Evolutionary conservation across 2,797 vertebrate genomes (phyloP), one percentile per base, ranked within the genome.

Genomic region (Pipistrellus nathusii): DNA sequence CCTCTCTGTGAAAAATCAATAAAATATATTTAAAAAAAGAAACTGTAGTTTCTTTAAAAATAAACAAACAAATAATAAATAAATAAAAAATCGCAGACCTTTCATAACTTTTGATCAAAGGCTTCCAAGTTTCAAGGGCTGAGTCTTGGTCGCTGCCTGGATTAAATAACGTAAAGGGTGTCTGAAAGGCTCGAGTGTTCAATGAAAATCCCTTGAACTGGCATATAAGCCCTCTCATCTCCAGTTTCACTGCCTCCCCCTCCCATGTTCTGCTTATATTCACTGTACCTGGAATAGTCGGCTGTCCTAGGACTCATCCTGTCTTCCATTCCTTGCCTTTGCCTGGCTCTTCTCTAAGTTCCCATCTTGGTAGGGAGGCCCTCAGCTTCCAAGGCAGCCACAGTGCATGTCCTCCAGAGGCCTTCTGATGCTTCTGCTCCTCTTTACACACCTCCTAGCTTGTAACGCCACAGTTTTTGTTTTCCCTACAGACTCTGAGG

Each of bases 41-140:
- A n/a, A n/a, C n/a, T n/a, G n/a, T n/a, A n/a, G n/a, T n/a, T n/a
- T n/a, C n/a, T n/a, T n/a, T n/a, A n/a, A n/a, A n/a, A n/a, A n/a
- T n/a, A n/a, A n/a, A n/a, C n/a, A n/a, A n/a, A n/a, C n/a, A n/a
- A n/a, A n/a, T n/a, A n/a, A n/a, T 53, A 27, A 91, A 27, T 53
- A 27, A 91, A 27, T 53, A 27, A 91, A 27, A 91, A 87, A 95
- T 88, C 7, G 14, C 25, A 53, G n/a, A n/a, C 46, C 32, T 94
- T 80, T 83, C 14, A 44, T 77, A 89, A 89, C 51, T 96, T 91
- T 91, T 75, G 69, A 44, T 71, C 64, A 80, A n/a, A 92, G 76
- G 55, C 13, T 85, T 18, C 48, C 4, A n/a, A 76, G 71, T 85
- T 18, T 48, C 4, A n/a, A 76, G 71, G 30, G 27, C 9, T 83